phyloP scores from a whole-genome alignment of 2,888 invertebrate species.

The Sylvicola fuscatus region DNA sequence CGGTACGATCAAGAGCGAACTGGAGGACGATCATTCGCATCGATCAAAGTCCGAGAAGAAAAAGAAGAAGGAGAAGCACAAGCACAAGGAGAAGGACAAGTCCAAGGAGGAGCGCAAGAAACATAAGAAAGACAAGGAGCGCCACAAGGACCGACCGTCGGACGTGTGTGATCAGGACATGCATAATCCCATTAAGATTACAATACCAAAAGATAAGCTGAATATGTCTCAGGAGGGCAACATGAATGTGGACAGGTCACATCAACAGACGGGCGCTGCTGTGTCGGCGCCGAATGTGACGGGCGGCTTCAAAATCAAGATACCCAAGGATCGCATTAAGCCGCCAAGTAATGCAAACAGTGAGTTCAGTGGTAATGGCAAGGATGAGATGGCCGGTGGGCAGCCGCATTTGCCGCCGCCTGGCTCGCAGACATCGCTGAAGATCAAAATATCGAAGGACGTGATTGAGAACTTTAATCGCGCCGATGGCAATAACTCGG shows the following conservation, averaged over 20 bases:
- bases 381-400: constrained; percentile 9
- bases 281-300: constrained; percentile 17
- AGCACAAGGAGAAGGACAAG: constrained; percentile 59
- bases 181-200: constrained; percentile 26
- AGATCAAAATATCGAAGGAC: constrained; percentile 39
- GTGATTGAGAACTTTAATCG: constrained; percentile 3
- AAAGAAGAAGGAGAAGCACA: constrained; percentile 59
- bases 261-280: constrained; percentile 7
- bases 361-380: constrained; percentile 2
- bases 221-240: constrained; percentile 15
- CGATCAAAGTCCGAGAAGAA: constrained; percentile 26
- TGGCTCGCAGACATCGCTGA: constrained; percentile 13
- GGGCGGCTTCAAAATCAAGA: constrained; percentile 54
- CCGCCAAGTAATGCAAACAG: constrained; percentile 19
- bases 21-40: constrained; percentile 7
- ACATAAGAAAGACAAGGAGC: constrained; percentile 44
- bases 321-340: constrained; percentile 52
- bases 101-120: constrained; percentile 55
- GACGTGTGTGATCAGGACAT: constrained; percentile 4
- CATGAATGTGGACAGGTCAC: constrained; percentile 7
- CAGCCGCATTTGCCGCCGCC: constrained; percentile 3
- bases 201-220: constrained; percentile 37
- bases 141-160: constrained; percentile 19
- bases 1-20: background rate
- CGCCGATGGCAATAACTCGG: constrained; percentile 12